These are phyloP conservation scores for Rhingia rostrata DNA, from an alignment of 2,888 invertebrate genomes.

Conservation along the genomic window DNA sequence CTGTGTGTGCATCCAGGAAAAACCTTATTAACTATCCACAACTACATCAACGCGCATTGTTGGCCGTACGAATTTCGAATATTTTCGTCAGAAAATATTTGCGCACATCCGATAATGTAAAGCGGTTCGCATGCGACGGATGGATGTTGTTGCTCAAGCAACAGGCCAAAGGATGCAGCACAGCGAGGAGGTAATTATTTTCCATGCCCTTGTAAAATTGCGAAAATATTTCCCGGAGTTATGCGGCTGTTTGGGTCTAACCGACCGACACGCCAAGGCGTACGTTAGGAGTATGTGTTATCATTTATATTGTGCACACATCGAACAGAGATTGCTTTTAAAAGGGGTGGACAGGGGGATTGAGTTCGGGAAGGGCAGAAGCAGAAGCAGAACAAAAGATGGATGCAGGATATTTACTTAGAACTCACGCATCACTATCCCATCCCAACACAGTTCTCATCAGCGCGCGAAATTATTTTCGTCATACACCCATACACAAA, in stretches of 20 bases:
- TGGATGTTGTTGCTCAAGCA: constrained; percentile 34
- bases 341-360: constrained; percentile 2
- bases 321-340: constrained; percentile 63
- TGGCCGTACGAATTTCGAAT: constrained; percentile 69
- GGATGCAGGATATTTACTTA: constrained; percentile 46
- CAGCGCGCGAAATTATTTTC: constrained; percentile 68
- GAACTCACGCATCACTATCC: constrained; percentile 37
- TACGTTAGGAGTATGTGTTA: constrained; percentile 37
- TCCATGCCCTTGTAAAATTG: constrained; percentile 72
- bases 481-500: constrained; percentile 46
- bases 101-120: constrained; percentile 67
- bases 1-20: constrained; percentile 53
- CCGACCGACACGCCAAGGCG: constrained; percentile 36
- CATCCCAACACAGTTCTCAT: constrained; percentile 19
- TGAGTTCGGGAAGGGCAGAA: neutral
- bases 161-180: constrained; percentile 20
- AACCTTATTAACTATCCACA: constrained; percentile 71
- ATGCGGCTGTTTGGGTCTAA: constrained; percentile 58
- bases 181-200: constrained; percentile 71
- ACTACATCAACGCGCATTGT: constrained; percentile 68
- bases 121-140: constrained; percentile 37
- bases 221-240: constrained; percentile 68
- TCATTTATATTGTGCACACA: constrained; percentile 45
- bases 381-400: constrained; percentile 15
- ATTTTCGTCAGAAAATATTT: constrained; percentile 73